Base-by-base conservation (phyloP, 2,113 vertebrate genomes). In the Xenotilapia flavipinnis region DNA sequence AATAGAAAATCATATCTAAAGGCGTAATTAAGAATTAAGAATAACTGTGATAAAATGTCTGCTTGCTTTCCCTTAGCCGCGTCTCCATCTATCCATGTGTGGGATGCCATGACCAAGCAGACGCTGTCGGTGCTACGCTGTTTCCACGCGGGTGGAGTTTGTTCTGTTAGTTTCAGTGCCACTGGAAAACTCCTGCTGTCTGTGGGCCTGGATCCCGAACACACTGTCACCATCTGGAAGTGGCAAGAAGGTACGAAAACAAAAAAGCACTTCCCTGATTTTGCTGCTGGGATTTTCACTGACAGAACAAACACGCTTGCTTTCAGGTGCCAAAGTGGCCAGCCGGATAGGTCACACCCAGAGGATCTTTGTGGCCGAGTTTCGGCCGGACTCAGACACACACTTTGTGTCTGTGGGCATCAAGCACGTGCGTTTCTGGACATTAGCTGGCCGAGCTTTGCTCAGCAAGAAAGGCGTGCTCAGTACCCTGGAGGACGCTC, bases 351-450 rank as follows among this genome's bases (percentile, higher is more conserved):
- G 98, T 82, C 99, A 99, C 91, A 97, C 96, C 82, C 98, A 99
- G 89, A 97, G 99, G 82, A 98, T 99, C 94, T 99, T 99, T 95
- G 98, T 99, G 95, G 98, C 98, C 5, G 99, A 99, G 94, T 99
- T 99, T 94, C 96, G 99, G 6, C 98, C 99, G 0, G 99, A 99
- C 94, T 99, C 99, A 2, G 99, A 99, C 90, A 99, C 98, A 6
- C 98, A 98, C 95, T 99, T 99, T 96, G 98, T 99, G 92, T 99
- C 98, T 5, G 98, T 99, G 93, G 99, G 99, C 75, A 97, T 99
- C n/a, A 99, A 98, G 31, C 98, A 99, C 0, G 98, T 99, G 73
- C 97, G 97, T 65, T 99, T 99, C 96, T 99, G 99, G 99, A 98
- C 97, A 0, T 94, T 99, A 89, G 98, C 98, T 14, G 99, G 99